Evolutionary conservation across 2,113 vertebrate species (phyloP), one percentile per base, ranked within the genome.

Genomic region (Caranx ignobilis): DNA sequence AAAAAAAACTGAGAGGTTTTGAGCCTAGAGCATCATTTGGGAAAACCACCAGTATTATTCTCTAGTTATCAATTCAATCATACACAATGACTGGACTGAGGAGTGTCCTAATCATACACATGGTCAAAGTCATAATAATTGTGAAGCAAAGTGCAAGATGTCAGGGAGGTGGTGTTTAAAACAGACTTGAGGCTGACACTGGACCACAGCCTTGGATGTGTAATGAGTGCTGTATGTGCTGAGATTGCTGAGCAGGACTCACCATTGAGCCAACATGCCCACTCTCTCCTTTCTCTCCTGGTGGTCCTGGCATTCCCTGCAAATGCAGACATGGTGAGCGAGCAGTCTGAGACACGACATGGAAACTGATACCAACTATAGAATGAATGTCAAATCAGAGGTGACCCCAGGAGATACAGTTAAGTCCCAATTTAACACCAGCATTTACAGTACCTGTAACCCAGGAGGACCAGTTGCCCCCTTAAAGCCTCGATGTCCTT

Each of bases 211-310:
- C 41, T 15, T 43, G 35, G 59, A 73, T 69, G 66, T 7, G 15
- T 74, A 71, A 59, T 34, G 61, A 83, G 74, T 75, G 71, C 31
- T 77, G 9, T 55, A 72, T 76, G 72, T 77, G 65, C 61, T 52
- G 56, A 62, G 57, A 74, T 32, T 61, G 11, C 43, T 62, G 45
- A 70, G 45, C 2, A 61, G 26, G 41, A 87, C 94, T 87, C 91
- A 98, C 97, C 96, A 98, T 93, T 54, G 95, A 90, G 54, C 97
- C 97, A 4, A 96, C 96, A 0, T 97, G 95, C 34, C 97, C 97
- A 0, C 93, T 96, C 31, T 98, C 97, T 6, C 97, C 97, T 57
- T 98, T 98, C 67, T 98, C 97, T 0, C 97, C 97, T 0, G 96
- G 88, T 5, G 86, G 94, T 55, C 97, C 97, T 4, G 97, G 97